These are phyloP conservation scores for Nomada fabriciana DNA, from an alignment of 2,888 invertebrate species.

Conservation along the genomic window DNA sequence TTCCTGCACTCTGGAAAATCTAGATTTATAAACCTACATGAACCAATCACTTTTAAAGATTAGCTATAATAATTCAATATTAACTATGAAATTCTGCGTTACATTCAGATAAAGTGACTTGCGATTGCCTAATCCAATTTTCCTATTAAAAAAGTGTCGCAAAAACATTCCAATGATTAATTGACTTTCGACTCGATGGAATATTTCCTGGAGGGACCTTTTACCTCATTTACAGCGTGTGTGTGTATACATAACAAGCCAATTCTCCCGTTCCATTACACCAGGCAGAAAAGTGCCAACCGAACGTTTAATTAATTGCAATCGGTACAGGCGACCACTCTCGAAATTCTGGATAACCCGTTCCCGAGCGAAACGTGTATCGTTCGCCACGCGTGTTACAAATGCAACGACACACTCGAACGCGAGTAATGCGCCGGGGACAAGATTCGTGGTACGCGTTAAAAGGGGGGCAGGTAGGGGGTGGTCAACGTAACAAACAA, in stretches of 20 bases:
- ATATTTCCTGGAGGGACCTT: background rate
- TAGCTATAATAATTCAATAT: too few relatives aligned
- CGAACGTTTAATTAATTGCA: constrained; percentile 27
- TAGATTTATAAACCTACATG: too few relatives aligned
- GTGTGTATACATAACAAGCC: background rate
- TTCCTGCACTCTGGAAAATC: too few relatives aligned
- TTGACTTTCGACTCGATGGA: background rate
- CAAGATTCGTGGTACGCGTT: constrained; percentile 40
- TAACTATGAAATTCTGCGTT: too few relatives aligned
- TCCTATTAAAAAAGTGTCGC: too few relatives aligned
- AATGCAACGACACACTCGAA: constrained; percentile 22
- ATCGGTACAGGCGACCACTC: background rate
- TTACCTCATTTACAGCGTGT: background rate
- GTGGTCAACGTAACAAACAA: too few relatives aligned
- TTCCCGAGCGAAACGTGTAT: background rate
- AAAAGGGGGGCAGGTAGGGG: constrained; percentile 4
- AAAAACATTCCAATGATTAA: constrained; percentile 4
- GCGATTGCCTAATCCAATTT: too few relatives aligned
- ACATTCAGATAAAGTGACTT: too few relatives aligned
- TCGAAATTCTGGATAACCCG: constrained; percentile 12
- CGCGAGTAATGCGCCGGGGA: constrained; percentile 35
- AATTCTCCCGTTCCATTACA: constrained; percentile 5
- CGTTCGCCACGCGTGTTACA: constrained; percentile 16
- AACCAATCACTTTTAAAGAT: too few relatives aligned
- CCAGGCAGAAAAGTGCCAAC: background rate